Base-by-base conservation (phyloP, 2,113 vertebrate genomes). In the Pristiophorus japonicus region DNA sequence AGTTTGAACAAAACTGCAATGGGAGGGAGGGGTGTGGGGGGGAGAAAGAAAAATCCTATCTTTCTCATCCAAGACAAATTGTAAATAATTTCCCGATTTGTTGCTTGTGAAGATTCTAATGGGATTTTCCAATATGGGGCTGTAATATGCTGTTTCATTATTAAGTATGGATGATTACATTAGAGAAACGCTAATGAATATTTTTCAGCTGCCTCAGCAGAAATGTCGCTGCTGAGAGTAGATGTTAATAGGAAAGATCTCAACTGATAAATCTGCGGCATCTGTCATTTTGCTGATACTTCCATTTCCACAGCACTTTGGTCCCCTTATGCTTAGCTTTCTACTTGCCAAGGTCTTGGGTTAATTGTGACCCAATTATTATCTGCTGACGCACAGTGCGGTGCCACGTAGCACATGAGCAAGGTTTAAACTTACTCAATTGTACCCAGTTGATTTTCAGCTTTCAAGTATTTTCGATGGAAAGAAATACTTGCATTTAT, bases 211-310 rank as follows among this genome's bases (percentile, higher is more conserved):
- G 16, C 38, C 16, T 81, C 78, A 81, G 78, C 78, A 42, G 78
- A 45, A 81, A 42, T 81, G 38, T 81, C 78, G 16, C 78, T 45
- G n/a, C 78, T 42, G 38, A 81, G 78, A 38, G 38, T 22, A 38
- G 78, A 81, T 45, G 38, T 81, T 81, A 81, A 81, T 45, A 20
- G 78, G 78, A 45, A 2, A 81, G 78, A 81, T 81, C 78, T 81
- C 78, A 81, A 42, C 78, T 81, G 78, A 81, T 81, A 81, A 81
- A 81, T 81, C 38, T 42, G 78, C n/a, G 18, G 78, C 78, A 81
- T 81, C 78, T 81, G 38, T 81, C 78, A 81, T 42, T 81, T 81
- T 22, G 38, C 18, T 42, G 38, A 42, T 16, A 20, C 38, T 81
- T 45, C 4, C 38, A 20, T 81, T 81, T 45, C 78, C 1, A 16